Evolutionary conservation across 1,140 invertebrate genomes (phyloP), one percentile per base, ranked within the genome.

Genomic region (Drosophila nikananu): DNA sequence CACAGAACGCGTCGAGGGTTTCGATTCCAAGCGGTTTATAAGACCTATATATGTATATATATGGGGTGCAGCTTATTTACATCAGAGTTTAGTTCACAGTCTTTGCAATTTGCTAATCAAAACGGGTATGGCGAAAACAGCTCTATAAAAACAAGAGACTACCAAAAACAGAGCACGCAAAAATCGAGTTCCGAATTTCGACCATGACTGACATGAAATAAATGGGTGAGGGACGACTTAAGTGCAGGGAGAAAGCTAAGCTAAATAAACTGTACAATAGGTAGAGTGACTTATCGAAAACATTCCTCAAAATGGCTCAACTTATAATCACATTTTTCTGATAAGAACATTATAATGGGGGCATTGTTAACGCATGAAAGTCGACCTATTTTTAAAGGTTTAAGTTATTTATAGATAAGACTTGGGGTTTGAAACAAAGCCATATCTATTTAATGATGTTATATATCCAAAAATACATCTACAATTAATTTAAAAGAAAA

Each of bases 41-140:
- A 32, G 48, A 13, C 15, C 12, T 66, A 63, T 63, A 59, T 35
- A 49, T 49, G 42, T 21, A 52, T 12, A 52, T 52, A 52, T 32
- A 52, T 52, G 27, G 49, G 21, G 35, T 23, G 6, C 68, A 37
- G 68, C 70, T 61, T 30, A 74, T 74, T 74, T 74, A 74, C 71
- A 74, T 74, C 55, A 60, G 3, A 23, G 27, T 52, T 60, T 60
- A 73, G 70, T 51, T 60, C 66, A 55, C 32, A 59, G 35, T 37
- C 37, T 59, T 27, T n/a, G 66, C n/a, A 35, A 59, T 59, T 71
- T 61, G 71, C 71, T 30, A 73, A 73, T 72, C 70, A 19, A 73
- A 73, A 73, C 70, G 41, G 37, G 67, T 73, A 57, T 73, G 70
- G 54, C 70, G 27, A 73, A 73, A 59, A 73, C 54, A 73, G 66